Evolutionary conservation across 1,140 invertebrate genomes (phyloP).

Genomic region (Eriocheir sinensis): DNA sequence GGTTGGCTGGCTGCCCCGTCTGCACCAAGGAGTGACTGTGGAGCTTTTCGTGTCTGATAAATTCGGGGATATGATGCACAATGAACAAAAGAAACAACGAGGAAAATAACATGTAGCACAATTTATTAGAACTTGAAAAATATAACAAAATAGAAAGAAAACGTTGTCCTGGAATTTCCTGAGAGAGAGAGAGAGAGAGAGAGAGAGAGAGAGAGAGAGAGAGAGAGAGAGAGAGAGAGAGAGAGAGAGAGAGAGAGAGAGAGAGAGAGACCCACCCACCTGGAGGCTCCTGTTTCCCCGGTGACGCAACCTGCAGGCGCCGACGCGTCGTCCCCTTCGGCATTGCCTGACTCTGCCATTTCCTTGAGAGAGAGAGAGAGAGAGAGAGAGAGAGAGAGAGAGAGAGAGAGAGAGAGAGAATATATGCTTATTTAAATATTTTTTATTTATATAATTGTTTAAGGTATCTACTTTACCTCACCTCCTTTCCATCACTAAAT

Average conservation of each 20-base stretch:
- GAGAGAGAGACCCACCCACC: not conserved
- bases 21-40: no score
- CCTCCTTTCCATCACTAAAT: no score
- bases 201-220: no score
- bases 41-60: no score
- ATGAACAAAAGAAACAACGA: not conserved
- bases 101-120: not conserved
- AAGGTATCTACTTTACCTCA: no score
- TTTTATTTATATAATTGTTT: no score
- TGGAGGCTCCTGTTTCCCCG: not conserved
- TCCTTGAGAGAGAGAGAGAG: not conserved
- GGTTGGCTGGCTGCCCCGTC: not conserved
- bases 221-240: no score
- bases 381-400: conserved; percentile 4
- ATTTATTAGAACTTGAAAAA: no score
- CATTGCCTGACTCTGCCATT: not conserved
- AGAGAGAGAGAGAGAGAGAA: conserved; percentile 9
- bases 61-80: not conserved
- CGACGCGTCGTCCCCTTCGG: not conserved
- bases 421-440: no score
- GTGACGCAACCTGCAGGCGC: not conserved
- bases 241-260: no score
- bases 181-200: no score
- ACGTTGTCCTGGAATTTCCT: not conserved
- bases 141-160: not conserved